Percentiles rank a stretch among this genome's conserved stretches.
These are phyloP conservation scores for Eurytoma adleriae DNA, from an alignment of 2,888 invertebrate genomes.

Conservation along the genomic window DNA sequence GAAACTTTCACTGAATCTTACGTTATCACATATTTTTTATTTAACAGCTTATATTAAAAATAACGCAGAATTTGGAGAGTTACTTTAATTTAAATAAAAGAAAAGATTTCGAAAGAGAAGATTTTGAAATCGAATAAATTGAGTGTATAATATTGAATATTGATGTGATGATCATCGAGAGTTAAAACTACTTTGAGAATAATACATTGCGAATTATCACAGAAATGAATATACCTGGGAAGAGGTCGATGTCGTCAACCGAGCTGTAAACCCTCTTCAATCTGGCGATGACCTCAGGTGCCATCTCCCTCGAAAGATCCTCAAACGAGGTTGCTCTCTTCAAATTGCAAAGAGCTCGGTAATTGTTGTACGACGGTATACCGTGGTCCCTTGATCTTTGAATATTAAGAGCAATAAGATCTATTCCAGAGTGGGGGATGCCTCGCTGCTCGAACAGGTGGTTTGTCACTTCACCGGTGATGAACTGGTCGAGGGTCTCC, in stretches of 20 bases:
- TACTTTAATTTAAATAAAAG: too few relatives aligned
- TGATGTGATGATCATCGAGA: too few relatives aligned
- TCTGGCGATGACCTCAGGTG: slow-evolving; percentile 87
- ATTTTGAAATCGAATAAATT: too few relatives aligned
- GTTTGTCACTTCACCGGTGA: slow-evolving; percentile 95
- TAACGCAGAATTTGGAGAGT: too few relatives aligned
- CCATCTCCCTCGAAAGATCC: slow-evolving; percentile 91
- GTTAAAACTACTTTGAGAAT: too few relatives aligned
- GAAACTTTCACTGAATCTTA: too few relatives aligned
- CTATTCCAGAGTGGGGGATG: slow-evolving; percentile 94
- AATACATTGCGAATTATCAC: too few relatives aligned
- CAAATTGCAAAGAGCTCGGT: slow-evolving; percentile 92
- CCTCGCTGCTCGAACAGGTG: slow-evolving; percentile 94
- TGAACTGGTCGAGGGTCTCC: slow-evolving; percentile 95
- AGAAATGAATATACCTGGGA: slow-evolving; percentile 78
- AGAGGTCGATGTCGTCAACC: slow-evolving; percentile 97
- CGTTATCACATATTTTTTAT: too few relatives aligned
- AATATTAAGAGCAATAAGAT: slow-evolving; percentile 93
- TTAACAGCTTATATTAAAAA: too few relatives aligned
- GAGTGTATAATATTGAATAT: too few relatives aligned
- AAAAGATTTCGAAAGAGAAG: too few relatives aligned
- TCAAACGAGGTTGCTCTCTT: slow-evolving; percentile 91
- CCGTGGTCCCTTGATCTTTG: slow-evolving; percentile 94
- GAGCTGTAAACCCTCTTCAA: slow-evolving; percentile 89
- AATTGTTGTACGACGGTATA: slow-evolving; percentile 92